Percentiles rank a stretch among this genome's conserved stretches.
These are phyloP conservation scores for Drosophila subsilvestris DNA, from an alignment of 2,888 invertebrate genomes.

Conservation along the genomic window DNA sequence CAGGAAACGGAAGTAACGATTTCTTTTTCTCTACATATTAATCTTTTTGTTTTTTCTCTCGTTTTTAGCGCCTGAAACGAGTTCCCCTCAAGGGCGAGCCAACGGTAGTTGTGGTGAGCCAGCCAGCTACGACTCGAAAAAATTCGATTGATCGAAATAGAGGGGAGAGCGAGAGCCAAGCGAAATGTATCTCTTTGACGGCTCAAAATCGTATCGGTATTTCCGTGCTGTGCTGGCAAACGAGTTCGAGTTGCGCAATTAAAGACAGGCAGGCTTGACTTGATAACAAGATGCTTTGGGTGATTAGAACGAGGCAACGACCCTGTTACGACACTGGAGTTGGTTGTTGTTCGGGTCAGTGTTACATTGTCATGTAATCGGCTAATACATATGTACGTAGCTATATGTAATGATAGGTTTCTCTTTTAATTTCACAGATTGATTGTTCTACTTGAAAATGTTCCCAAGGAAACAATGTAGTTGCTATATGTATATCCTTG, in stretches of 20 bases:
- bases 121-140: conserved; percentile 31
- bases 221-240: conserved; percentile 62
- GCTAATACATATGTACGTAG: conserved; percentile 7
- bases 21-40: conserved; percentile 54
- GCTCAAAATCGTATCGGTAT: conserved; percentile 37
- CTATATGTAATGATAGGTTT: not conserved
- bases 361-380: conserved; percentile 18
- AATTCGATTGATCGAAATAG: conserved; percentile 35
- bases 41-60: conserved; percentile 57
- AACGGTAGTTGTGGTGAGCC: conserved; percentile 61
- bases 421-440: not conserved
- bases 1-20: conserved; percentile 72
- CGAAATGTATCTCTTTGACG: conserved; percentile 17
- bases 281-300: conserved; percentile 20
- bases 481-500: not conserved
- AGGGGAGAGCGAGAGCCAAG: conserved; percentile 25
- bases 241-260: conserved; percentile 69
- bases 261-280: conserved; percentile 9
- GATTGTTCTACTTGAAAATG: not conserved
- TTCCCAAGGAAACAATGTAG: not conserved
- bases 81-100: conserved; percentile 68
- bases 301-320: conserved; percentile 36
- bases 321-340: conserved; percentile 24
- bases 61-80: conserved; percentile 50
- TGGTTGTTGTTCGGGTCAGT: conserved; percentile 1